Evolutionary conservation across 2,113 vertebrate species (phyloP), one percentile per base, ranked within the genome.

Genomic region (Cinclus cinclus): DNA sequence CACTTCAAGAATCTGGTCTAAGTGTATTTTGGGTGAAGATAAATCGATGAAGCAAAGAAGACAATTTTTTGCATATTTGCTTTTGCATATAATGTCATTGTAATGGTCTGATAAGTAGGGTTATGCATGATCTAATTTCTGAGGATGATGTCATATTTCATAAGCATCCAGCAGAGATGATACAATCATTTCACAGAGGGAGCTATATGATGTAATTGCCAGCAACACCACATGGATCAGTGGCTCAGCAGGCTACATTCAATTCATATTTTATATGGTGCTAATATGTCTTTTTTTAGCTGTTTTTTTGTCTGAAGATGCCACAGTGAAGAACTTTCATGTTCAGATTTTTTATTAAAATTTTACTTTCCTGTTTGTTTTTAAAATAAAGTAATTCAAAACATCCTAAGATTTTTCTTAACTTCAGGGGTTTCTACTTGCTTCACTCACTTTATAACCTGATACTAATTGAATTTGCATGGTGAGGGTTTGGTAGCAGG

Each of bases 101-200:
- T 55, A 86, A 81, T 80, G 20, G 71, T 78, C 71, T 67, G 83
- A 90, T 83, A 83, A 95, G 53, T 49, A 90, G 39, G 22, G 24
- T 88, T 90, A 78, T 81, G 44, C 52, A 75, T 86, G 44, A 83
- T 89, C 67, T 89, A 52, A 89, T 92, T 88, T 90, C 60, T 93
- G 60, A 89, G 42, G 59, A 92, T 97, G 96, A 97, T 96, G 89
- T 97, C 94, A 96, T 95, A 92, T 90, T 93, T 90, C 80, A 94
- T 95, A 82, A 86, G 53, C 63, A 80, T 91, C 90, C 94, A 89
- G 50, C 83, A 94, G 90, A 90, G 94, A 90, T 81, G 76, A 92
- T 94, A 94, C 37, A 96, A 93, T 93, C 41, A 87, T 90, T 94
- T 95, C 90, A 94, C 80, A 94, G 83, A 58, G 77, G 69, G 81